A percentile compares a stretch with the other conserved stretches of the same genome.
These are phyloP conservation scores for Pseudococcus longispinus DNA, from an alignment of 2,888 invertebrate genomes.

Conservation along the genomic window DNA sequence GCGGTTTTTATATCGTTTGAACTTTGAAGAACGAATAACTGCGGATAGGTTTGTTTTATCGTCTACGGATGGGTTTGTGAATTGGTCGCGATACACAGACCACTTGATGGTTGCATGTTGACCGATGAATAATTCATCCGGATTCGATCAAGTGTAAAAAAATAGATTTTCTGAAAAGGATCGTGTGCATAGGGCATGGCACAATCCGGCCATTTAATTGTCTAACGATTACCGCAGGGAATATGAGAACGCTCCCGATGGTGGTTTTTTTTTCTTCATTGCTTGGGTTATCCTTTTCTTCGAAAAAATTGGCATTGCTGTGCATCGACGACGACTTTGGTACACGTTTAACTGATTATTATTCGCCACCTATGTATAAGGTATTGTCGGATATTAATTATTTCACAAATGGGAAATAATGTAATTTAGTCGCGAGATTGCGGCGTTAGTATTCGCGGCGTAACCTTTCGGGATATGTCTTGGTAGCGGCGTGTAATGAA, in stretches of 20 bases:
- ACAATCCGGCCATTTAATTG: not conserved
- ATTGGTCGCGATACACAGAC: not conserved
- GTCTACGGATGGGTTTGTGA: not conserved
- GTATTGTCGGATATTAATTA: slow-evolving; percentile 24
- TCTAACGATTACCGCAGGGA: not conserved
- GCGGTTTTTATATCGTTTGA: not conserved
- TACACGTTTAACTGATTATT: not conserved
- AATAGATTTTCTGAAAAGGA: not conserved
- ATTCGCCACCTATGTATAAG: not conserved
- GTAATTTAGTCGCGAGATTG: slow-evolving; percentile 1
- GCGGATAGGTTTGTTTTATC: not conserved
- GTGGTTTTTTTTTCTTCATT: not conserved
- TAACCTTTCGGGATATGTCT: slow-evolving; percentile 1
- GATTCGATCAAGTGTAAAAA: not conserved
- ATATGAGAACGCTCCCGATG: not conserved
- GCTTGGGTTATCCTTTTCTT: not conserved
- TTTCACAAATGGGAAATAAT: slow-evolving; percentile 24
- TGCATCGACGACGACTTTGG: not conserved
- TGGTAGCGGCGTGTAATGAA: slow-evolving; percentile 17
- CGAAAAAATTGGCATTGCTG: not conserved
- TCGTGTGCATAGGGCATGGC: not conserved
- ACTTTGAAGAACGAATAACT: not conserved
- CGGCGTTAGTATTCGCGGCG: not conserved
- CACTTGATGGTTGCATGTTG: not conserved
- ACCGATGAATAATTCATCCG: not conserved